Evolutionary conservation across 2,888 invertebrate species (phyloP), one percentile per base, ranked within the genome.

Genomic region (Quadroppia sp.): DNA sequence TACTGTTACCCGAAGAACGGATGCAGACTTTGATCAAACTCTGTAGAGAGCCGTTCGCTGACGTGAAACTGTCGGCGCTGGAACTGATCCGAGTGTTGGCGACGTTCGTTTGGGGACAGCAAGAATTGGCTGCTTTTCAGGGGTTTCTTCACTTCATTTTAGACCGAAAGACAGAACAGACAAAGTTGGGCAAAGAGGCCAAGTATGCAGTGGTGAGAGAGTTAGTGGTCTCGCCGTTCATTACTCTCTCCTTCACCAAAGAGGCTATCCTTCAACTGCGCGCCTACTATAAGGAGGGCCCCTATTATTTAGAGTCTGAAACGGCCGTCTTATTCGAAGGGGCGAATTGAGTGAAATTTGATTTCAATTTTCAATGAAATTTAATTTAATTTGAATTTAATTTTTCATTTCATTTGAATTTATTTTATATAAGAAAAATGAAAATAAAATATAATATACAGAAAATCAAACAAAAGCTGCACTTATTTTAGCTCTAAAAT

Each of bases 91-190:
- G 86, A 77, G 86, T 88, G 0, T 80, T 93, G 20, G 88, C 89
- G 25, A 83, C 85, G 75, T 90, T 90, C 80, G 83, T 84, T 1
- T 95, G 94, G 94, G 94, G 92, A 25, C 88, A 91, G 80, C 72
- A 87, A 93, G 45, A 88, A 87, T 77, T 84, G 85, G 77, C 87
- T 87, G 75, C 89, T 91, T 78, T 79, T 83, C 77, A 84, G 85
- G 90, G 90, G 72, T 86, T 91, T 71, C 81, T 90, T 17, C 93
- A 94, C 82, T 92, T 88, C 81, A 83, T 94, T 9, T 81, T 94
- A 45, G 89, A 94, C 81, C 86, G 94, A 53, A 85, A 86, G 71
- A 84, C 86, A 0, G 90, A 90, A 80, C 84, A 86, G 6, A 86
- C 86, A 64, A 91, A 90, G 80, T 87, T 89, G 70, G 87, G 87